Evolutionary conservation across 2,888 invertebrate genomes (phyloP), one percentile per base, ranked within the genome.

Genomic region (Sympetrum striolatum): DNA sequence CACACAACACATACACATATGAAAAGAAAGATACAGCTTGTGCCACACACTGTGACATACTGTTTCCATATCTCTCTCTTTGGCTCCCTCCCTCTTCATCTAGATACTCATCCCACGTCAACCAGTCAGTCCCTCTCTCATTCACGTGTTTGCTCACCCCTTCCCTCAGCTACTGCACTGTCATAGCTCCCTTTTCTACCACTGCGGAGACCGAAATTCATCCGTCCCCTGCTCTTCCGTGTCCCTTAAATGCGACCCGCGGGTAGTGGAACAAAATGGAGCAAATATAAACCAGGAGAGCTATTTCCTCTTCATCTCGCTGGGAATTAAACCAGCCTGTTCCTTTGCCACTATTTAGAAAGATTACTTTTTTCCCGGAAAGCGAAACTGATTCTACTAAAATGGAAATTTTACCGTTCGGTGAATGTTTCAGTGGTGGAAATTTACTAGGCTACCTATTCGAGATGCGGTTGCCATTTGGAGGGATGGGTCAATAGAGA

Each of bases 1-100:
- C 86, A 35, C 60, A 73, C 73, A 73, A 73, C 73, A 73, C 73
- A 64, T 22, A 64, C 64, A 64, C 22, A 31, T 37, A 37, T 31
- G 86, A 64, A 64, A 64, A 48, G 86, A 64, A 64, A 37, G 60
- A 86, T 53, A 31, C 86, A 86, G 58, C 86, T 60, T 64, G 37
- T 31, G 39, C 86, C 64, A 37, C 37, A 64, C 58, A 82, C 31
- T 18, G 82, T 82, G 86, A 35, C 22, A 86, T 86, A 64, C 86
- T 35, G 35, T 37, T 64, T 86, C 60, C 86, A 60, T 86, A 86
- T 86, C 86, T 86, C 37, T 35, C 60, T 60, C 31, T 64, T n/a
- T n/a, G 25, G 73, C 73, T 73, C 14, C 73, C 37, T 82, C 37
- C 86, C 86, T 39, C 60, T 86, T 60, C 22, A n/a, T 37, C n/a